A percentile compares a stretch with the other conserved stretches of the same genome.
Evolutionary conservation across 2,113 vertebrate genomes (phyloP).

Genomic region (Corvus moneduloides): DNA sequence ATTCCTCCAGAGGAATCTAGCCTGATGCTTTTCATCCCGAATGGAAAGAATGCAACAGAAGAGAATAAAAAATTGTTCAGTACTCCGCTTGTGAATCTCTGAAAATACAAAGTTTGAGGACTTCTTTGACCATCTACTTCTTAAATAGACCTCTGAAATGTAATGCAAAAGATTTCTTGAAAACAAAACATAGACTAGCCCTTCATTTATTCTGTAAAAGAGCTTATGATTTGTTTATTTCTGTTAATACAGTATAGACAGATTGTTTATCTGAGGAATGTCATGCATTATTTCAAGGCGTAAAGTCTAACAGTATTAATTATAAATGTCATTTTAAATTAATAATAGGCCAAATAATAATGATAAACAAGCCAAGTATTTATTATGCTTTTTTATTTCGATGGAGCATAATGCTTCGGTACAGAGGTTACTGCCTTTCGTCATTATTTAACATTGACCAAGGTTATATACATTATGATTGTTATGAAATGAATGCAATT

Average conservation of each 20-base stretch:
- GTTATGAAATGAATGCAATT: slow-evolving; percentile 38
- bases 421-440: not conserved
- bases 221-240: not conserved
- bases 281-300: not conserved
- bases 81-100: not conserved
- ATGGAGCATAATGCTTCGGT: not conserved
- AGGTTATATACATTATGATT: slow-evolving; percentile 6
- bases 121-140: not conserved
- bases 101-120: not conserved
- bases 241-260: not conserved
- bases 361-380: slow-evolving; percentile 48
- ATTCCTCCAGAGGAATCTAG: not conserved
- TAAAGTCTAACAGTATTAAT: slow-evolving; percentile 57
- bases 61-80: not conserved
- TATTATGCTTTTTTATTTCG: slow-evolving; percentile 13
- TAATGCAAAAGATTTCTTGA: not conserved
- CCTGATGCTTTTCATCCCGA: not conserved
- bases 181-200: not conserved
- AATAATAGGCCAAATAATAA: slow-evolving; percentile 39
- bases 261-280: slow-evolving; percentile 2
- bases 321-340: slow-evolving; percentile 59
- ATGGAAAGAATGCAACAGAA: not conserved
- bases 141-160: not conserved
- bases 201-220: not conserved
- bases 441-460: slow-evolving; percentile 10